A percentile compares a stretch with the other conserved stretches of the same genome.
Conservation (phyloP, 2,888 invertebrate genomes). For the Metellina segmentata region DNA sequence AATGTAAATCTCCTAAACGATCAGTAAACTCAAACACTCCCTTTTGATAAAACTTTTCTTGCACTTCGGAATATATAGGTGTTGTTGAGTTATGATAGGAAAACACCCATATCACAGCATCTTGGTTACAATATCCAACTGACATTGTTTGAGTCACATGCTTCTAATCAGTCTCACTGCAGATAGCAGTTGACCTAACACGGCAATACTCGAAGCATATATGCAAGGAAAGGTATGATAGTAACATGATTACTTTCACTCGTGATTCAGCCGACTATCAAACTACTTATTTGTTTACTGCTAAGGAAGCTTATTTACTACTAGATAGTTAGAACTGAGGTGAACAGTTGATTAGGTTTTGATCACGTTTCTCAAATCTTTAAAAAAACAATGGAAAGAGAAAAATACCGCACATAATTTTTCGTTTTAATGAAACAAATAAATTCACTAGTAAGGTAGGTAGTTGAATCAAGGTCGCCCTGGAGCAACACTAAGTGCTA, state of each 20-base stretch:
- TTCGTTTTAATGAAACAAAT: neutral
- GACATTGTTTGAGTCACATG: neutral
- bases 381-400: neutral
- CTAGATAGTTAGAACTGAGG: neutral
- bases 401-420: neutral
- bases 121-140: neutral
- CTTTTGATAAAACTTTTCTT: neutral
- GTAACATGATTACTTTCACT: neutral
- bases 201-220: neutral
- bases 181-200: neutral
- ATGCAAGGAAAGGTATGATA: neutral
- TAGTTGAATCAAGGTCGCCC: no score
- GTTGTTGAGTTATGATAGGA: neutral
- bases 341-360: neutral
- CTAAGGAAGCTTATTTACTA: neutral
- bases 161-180: neutral
- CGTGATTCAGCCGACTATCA: neutral
- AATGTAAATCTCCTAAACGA: neutral
- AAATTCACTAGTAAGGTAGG: neutral
- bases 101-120: neutral
- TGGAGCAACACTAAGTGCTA: no score
- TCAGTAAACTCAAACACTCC: neutral
- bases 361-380: neutral
- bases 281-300: neutral
- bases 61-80: neutral